Percentiles rank a stretch among this genome's conserved stretches.
phyloP scores from a whole-genome alignment of 2,797 vertebrate species.

The Acipenser ruthenus region DNA sequence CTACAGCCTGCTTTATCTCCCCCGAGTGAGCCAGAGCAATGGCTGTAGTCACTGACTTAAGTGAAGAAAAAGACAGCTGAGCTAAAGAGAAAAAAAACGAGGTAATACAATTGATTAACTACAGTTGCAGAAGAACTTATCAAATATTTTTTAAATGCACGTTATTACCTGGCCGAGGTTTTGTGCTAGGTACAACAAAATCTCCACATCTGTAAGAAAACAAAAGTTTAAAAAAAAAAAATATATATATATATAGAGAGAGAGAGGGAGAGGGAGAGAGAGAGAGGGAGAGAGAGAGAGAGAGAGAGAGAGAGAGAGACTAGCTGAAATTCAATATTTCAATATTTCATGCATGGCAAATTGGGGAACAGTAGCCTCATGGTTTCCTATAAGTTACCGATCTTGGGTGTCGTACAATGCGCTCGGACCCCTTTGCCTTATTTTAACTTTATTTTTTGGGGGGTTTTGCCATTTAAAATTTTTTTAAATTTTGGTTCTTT shows the following conservation, averaged over 20 bases:
- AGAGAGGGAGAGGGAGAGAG: not conserved
- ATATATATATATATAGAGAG: not conserved
- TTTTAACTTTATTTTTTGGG: too few species aligned
- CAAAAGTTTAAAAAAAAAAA: not conserved
- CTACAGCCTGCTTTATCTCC: slow-evolving; percentile 8
- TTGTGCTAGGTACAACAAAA: slow-evolving; percentile 45
- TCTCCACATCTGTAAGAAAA: slow-evolving; percentile 35
- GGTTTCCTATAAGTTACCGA: too few species aligned
- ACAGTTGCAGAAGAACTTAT: slow-evolving; percentile 39
- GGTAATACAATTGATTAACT: slow-evolving; percentile 3
- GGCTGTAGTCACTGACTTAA: slow-evolving; percentile 19
- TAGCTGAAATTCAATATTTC: too few species aligned
- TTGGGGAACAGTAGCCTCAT: too few species aligned
- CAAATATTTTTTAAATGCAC: slow-evolving; percentile 17
- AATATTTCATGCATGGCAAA: too few species aligned
- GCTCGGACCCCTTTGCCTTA: too few species aligned
- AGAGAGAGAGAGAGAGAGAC: too few species aligned
- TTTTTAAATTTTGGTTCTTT: too few species aligned
- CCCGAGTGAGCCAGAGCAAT: not conserved
- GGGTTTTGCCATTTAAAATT: too few species aligned
- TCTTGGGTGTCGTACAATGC: too few species aligned
- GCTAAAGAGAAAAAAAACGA: slow-evolving; percentile 2
- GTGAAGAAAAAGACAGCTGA: slow-evolving; percentile 28
- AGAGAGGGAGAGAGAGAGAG: not conserved
- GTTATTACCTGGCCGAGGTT: slow-evolving; percentile 59